Base-by-base conservation (phyloP, 2,113 vertebrate species). In the Marmota flaviventris region DNA sequence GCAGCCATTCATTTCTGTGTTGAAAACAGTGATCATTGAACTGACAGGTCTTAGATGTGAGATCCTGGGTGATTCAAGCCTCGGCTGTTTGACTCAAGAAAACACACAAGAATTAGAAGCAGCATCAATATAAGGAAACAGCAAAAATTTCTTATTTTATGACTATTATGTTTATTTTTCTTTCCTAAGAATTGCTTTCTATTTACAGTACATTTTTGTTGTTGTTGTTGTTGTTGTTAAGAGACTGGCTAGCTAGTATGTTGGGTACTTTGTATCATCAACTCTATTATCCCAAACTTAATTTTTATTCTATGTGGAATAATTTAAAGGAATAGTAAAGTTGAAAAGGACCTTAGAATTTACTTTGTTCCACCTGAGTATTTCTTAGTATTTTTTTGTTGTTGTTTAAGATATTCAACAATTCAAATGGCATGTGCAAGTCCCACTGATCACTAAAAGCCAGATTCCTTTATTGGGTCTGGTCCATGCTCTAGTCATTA, bases 291-390 rank as follows among this genome's bases (percentile, higher is more conserved):
- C 29, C 63, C 42, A 42, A 95, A 39, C 37, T 91, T 0, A 86
- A 53, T 45, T 34, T 76, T 87, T 84, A 82, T 32, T 8, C 85
- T 76, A 56, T 24, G 61, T 77, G 70, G 61, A 72, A 76, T 91
- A 94, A 88, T 85, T 92, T 88, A 96, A 75, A 93, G 75, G 34
- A 94, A 39, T 86, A 77, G 85, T 96, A 58, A 81, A 75, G 45
- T 45, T 83, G 72, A 96, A 70, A 83, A 29, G 42, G 42, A 95
- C 3, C 29, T 94, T 92, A 56, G n/a, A 87, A 65, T 89, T 56
- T 37, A 34, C 29, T 56, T 89, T 90, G 48, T 85, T 17, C 45
- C 84, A 58, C 65, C 12, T 42, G n/a, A 45, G 3, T 89, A 24
- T 87, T 95, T 85, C 75, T 94, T 90, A 87, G 45, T 45, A 45